Conservation (phyloP, 2,888 invertebrate species). For the Balanococcus diminutus region DNA sequence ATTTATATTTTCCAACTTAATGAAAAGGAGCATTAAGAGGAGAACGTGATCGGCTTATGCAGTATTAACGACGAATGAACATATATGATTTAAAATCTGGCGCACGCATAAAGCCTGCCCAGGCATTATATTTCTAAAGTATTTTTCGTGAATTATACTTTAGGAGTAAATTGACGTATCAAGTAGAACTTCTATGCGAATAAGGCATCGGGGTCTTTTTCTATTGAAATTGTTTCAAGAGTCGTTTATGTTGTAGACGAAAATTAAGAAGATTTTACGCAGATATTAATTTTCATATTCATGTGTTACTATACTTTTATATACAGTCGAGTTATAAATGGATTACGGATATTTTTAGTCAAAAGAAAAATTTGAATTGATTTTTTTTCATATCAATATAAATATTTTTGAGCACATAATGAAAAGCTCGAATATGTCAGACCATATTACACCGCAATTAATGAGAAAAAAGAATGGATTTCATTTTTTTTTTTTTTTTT, state of each 20-base stretch:
- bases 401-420: too few species aligned
- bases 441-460: too few species aligned
- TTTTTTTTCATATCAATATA: too few species aligned
- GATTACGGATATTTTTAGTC: not conserved
- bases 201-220: not conserved
- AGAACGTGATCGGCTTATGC: slow-evolving; percentile 22
- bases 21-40: slow-evolving; percentile 7
- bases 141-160: not conserved
- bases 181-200: not conserved
- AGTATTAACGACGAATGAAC: slow-evolving; percentile 23
- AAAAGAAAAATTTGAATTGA: too few species aligned
- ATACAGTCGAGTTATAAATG: not conserved
- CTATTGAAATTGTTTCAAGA: not conserved
- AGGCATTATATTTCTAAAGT: not conserved
- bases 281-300: not conserved
- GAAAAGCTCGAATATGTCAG: too few species aligned
- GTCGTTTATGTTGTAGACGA: not conserved
- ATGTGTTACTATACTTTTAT: too few species aligned
- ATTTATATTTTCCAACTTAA: slow-evolving; percentile 29
- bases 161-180: not conserved
- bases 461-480: too few species aligned
- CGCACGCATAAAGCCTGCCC: not conserved
- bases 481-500: too few species aligned
- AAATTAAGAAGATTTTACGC: not conserved
- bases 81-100: not conserved